Base-by-base conservation (phyloP, 2,888 invertebrate genomes). In the Patella caerulea region DNA sequence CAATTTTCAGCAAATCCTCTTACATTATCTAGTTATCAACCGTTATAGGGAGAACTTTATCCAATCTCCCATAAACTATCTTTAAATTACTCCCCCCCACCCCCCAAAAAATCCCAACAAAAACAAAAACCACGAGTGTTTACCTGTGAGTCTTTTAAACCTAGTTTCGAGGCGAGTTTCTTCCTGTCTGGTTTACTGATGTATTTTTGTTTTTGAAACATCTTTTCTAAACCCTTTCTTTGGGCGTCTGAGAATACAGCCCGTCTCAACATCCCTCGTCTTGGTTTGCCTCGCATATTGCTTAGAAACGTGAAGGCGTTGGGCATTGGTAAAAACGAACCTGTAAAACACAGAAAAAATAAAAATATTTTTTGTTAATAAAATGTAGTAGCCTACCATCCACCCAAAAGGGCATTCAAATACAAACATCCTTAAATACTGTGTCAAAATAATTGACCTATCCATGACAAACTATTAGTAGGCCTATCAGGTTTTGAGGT, bases 161-260 rank as follows among this genome's bases (percentile, higher is more conserved):
- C 98, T 74, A 99, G 94, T 91, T 98, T 97, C 91, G 98, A 98
- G 0, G 99, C 98, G 82, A 99, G 93, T 89, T 98, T 98, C 94
- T 98, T 98, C 92, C 99, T 94, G 92, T 99, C 99, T 0, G 98
- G 98, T 92, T 99, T 99, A 90, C 97, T 98, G 92, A 99, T 99
- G 93, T 99, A 99, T 92, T 98, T 98, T 93, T 98, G 98, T 75
- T 97, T 95, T 92, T 97, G 97, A 93, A 99, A 99, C 90, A 97
- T 93, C 90, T 97, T 96, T 93, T 99, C 99, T 84, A 99, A 93
- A 0, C 98, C 98, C 86, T 98, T 97, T 71, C 99, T 93, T 91
- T 99, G 99, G 0, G 96, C 95, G 91, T 99, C 98, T 3, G 96
- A 96, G 94, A 99, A 99, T 69, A 99, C 99, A 0, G 99, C 98